Conservation (phyloP, 1,140 invertebrate genomes). For the Phenacoccus solenopsis region DNA sequence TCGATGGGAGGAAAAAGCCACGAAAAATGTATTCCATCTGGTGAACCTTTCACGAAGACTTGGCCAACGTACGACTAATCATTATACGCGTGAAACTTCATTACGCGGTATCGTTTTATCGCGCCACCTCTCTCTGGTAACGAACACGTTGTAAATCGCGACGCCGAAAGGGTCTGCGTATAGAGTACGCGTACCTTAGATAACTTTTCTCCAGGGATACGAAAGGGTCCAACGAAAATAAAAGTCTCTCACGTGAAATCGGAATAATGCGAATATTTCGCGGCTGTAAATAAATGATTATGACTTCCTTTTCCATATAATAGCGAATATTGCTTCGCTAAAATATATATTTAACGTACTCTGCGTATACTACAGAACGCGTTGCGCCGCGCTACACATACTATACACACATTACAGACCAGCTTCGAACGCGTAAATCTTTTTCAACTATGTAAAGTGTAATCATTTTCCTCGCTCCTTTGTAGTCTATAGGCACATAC, state of each 20-base stretch:
- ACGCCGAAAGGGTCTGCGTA: background rate
- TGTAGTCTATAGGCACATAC: background rate
- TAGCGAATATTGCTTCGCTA: constrained; percentile 1
- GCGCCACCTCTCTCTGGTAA: too few relatives aligned
- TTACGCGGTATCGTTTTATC: background rate
- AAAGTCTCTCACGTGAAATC: background rate
- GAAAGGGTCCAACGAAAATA: background rate
- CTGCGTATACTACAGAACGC: too few relatives aligned
- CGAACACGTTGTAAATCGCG: background rate
- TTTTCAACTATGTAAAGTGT: background rate
- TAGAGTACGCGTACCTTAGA: constrained; percentile 1
- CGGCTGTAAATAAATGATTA: constrained; percentile 2
- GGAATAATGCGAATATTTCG: background rate
- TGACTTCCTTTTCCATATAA: background rate
- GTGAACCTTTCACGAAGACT: background rate
- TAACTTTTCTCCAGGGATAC: background rate
- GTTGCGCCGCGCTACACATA: background rate
- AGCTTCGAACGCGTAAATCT: background rate
- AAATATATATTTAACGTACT: constrained; percentile 4
- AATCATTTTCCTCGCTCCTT: background rate
- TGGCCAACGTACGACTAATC: background rate
- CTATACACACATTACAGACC: background rate
- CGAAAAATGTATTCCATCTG: too few relatives aligned
- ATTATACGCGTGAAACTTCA: background rate
- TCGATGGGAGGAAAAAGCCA: background rate